Evolutionary conservation across 2,797 vertebrate species (phyloP), one percentile per base, ranked within the genome.

Genomic region (Sebastolobus altivelis): DNA sequence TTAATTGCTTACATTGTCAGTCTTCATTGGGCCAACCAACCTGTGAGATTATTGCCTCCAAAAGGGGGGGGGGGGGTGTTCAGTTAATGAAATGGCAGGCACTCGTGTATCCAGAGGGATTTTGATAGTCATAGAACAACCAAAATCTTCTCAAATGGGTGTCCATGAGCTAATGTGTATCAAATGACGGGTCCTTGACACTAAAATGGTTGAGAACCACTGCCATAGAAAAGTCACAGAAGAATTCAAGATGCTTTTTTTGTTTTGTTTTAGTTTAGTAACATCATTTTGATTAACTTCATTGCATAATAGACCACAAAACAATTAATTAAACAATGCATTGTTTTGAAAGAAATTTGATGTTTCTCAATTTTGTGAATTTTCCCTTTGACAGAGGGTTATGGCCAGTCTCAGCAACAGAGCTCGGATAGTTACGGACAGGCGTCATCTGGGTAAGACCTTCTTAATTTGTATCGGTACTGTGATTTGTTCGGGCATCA

Each of bases 371-470:
- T 31, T n/a, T 49, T 61, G 20, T 65, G 6, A 37, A 25, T 10
- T 20, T 9, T 76, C 22, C 20, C 20, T 31, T 73, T 78, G 7
- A 46, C 84, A 90, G 95, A 95, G 0, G 78, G 67, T 60, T 96
- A 83, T 81, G 37, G 87, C 4, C 95, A 95, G 69, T 4, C 93
- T 38, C 94, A 88, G 37, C 92, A 70, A 66, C 95, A 77, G 46
- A 82, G 76, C 67, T 95, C 90, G 65, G 94, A 92, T 1, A 77
- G 49, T 59, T 96, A 94, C 27, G 93, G 91, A 25, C 95, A 89
- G 8, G 87, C 95, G 0, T 82, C 95, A 1, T 31, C 93, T 37
- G 91, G 94, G 96, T 97, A 91, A 94, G 8, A 22, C 14, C 2
- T 33, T 35, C 4, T 69, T n/a, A 20, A 46, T 8, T 35, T 59